These are phyloP conservation scores for Pollicipes pollicipes DNA, from an alignment of 1,140 invertebrate species.

Conservation along the genomic window DNA sequence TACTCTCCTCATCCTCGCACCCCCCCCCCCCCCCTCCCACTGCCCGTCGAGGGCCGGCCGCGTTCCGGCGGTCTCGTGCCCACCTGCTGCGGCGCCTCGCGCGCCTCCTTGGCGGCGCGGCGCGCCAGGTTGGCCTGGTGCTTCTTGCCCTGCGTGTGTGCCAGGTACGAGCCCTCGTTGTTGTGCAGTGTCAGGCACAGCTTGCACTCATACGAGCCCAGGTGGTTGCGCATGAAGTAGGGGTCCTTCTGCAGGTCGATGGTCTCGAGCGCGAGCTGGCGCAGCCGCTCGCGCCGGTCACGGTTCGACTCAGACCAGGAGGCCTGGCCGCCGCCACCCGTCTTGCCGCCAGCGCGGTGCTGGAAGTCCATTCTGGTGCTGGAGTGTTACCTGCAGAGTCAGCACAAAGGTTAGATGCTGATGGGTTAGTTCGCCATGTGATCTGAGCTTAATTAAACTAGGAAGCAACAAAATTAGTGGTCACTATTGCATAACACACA, in stretches of 20 bases:
- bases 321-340: conserved; percentile 92
- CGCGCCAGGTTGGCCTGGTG: conserved; percentile 98
- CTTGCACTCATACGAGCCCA: conserved; percentile 98
- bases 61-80: too few species aligned
- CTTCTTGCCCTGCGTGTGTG: conserved; percentile 99
- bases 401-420: too few species aligned
- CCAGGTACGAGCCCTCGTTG: conserved; percentile 97
- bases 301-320: conserved; percentile 96
- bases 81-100: conserved; percentile 68
- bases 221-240: conserved; percentile 98
- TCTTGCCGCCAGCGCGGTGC: conserved; percentile 94
- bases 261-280: conserved; percentile 91
- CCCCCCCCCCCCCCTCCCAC: too few species aligned
- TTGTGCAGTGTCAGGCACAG: conserved; percentile 96
- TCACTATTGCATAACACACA: too few species aligned
- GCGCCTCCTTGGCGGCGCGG: conserved; percentile 94
- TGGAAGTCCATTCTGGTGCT: conserved; percentile 70
- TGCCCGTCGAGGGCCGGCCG: too few species aligned
- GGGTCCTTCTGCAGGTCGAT: conserved; percentile 98
- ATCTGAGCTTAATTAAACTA: too few species aligned
- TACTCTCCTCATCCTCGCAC: too few species aligned
- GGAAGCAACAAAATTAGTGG: too few species aligned
- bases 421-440: too few species aligned
- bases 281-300: conserved; percentile 82
- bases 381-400: background rate